These are phyloP conservation scores for Drosophila lini DNA, from an alignment of 1,140 invertebrate species.

Conservation along the genomic window DNA sequence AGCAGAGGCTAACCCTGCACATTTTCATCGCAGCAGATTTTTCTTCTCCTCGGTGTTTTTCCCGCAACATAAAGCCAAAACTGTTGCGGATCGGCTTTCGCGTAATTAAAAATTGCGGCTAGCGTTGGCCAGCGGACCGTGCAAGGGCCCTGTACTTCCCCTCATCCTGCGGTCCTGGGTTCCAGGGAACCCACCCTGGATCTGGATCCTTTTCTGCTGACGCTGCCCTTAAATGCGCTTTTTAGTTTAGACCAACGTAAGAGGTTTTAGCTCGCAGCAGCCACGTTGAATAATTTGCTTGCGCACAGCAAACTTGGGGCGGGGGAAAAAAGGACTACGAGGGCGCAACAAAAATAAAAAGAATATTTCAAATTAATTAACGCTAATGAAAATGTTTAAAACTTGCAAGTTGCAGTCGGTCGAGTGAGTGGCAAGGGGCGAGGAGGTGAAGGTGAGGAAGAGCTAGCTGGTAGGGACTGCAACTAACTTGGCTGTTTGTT, in stretches of 20 bases:
- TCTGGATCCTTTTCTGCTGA: conserved; percentile 68
- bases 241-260: conserved; percentile 71
- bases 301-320: conserved; percentile 40
- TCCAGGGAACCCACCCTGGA: conserved; percentile 1
- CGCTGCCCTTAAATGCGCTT: conserved; percentile 69
- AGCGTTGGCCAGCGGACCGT: conserved; percentile 41
- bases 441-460: too few relatives aligned
- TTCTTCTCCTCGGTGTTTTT: conserved; percentile 8
- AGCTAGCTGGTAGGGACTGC: conserved; percentile 11
- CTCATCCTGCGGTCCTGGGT: conserved; percentile 17
- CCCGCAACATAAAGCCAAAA: conserved; percentile 72
- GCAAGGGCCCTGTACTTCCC: conserved; percentile 1
- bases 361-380: conserved; percentile 82
- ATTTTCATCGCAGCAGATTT: conserved; percentile 31
- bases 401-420: conserved; percentile 63
- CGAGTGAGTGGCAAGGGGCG: conserved; percentile 1
- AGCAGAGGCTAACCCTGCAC: conserved; percentile 48
- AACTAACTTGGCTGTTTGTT: conserved; percentile 49
- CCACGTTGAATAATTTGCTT: conserved; percentile 71
- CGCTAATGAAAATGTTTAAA: conserved; percentile 83
- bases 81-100: conserved; percentile 80
- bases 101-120: conserved; percentile 80
- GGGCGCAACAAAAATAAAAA: conserved; percentile 50
- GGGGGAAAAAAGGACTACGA: conserved; percentile 18
- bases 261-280: conserved; percentile 55